These are phyloP conservation scores for Pongo abelii DNA, from an alignment of 2,113 vertebrate species.

Conservation along the genomic window DNA sequence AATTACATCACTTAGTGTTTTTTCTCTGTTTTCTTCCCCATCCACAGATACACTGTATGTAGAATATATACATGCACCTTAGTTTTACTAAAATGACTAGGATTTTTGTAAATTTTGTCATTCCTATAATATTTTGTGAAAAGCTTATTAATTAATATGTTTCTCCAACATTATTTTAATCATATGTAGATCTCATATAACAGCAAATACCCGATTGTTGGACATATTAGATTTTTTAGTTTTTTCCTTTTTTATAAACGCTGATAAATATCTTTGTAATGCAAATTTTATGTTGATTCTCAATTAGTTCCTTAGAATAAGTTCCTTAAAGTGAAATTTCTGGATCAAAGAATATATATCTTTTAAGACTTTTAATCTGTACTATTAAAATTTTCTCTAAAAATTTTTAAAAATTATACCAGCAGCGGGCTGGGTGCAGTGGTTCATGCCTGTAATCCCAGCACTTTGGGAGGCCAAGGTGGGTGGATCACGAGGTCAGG, in stretches of 20 bases:
- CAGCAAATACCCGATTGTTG: background rate
- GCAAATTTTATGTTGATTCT: background rate
- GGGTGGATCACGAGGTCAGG: no score
- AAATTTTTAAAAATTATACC: background rate
- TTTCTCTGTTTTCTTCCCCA: background rate
- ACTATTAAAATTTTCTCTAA: background rate
- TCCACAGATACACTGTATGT: background rate
- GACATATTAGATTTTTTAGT: background rate
- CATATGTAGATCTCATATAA: background rate
- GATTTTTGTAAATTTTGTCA: constrained; percentile 5
- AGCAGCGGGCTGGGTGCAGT: background rate
- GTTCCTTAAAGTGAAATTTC: constrained; percentile 37
- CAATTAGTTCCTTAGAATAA: constrained; percentile 39
- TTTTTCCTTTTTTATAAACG: constrained; percentile 1
- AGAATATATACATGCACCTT: background rate
- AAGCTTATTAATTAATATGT: background rate
- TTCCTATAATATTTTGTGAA: constrained; percentile 13
- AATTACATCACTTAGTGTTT: background rate
- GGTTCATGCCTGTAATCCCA: background rate
- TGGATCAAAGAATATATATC: background rate
- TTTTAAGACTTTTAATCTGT: constrained; percentile 44
- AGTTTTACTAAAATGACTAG: constrained; percentile 33
- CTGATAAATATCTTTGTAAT: background rate
- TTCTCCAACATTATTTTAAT: constrained; percentile 15
- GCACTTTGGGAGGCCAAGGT: no score